Base-by-base conservation (phyloP, 2,888 invertebrate genomes). In the Lasioglossum calceatum region DNA sequence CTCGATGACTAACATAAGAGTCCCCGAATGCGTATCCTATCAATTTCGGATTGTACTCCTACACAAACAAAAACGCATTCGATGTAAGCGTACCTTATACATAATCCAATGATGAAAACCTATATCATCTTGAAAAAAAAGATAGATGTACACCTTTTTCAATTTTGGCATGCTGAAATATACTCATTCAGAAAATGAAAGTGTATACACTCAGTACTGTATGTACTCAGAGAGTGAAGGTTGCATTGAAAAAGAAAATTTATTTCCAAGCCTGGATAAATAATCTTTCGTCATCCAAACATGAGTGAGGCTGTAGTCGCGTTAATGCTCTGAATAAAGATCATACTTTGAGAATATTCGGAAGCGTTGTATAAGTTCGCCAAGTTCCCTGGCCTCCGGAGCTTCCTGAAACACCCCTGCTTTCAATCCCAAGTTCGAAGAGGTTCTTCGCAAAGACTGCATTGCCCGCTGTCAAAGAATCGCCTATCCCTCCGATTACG, bases 301-400 rank as follows among this genome's bases (percentile, higher is more conserved):
- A 10, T 1, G 54, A 23, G 8, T 23, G 54, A 50, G 16, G 2
- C 23, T 54, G 23, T n/a, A 54, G 54, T 47, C 3, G 47, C 1
- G 19, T 67, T 42, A 39, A n/a, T 42, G n/a, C 14, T 12, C 5
- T 12, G 10, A 72, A 0, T 14, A 71, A 77, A 14, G 67, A 75
- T 32, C 54, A 8, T 82, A 94, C 97, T 95, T 97, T 97, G 77
- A 98, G 95, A 89, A 98, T 97, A 93, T 98, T 97, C 0, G 97
- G 97, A 50, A 97, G 93, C 0, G 97, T 97, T 74, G 97, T 94
- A 93, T 95, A 97, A 92, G 97, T 96, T n/a, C 97, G 96, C 97
- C 97, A 97, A 0, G 96, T 96, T 47, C 96, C 96, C 93, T 97
- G 97, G 0, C 97, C 97, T 5, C 97, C 97, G 14, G 92, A 93